Base-by-base conservation (phyloP, 64 coral and sea anemone species). In the Stichodactyla mertensii region DNA sequence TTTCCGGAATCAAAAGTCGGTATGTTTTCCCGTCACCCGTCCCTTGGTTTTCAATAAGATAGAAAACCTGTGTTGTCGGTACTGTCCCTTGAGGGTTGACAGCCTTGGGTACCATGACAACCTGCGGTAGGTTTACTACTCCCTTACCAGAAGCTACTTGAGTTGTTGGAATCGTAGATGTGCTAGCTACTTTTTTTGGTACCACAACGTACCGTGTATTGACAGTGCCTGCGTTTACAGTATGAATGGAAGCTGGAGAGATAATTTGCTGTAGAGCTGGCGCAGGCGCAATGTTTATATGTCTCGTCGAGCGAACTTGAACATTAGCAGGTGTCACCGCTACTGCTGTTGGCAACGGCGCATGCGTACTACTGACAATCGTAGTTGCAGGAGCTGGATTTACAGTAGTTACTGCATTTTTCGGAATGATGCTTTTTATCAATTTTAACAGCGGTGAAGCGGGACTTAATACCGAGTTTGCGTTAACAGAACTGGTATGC, bases 241-340 rank as follows among this genome's bases (percentile, higher is more conserved):
- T 14, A 55, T 10, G 10, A 71, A 22, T 5, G 24, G 67, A 45
- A n/a, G 18, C 22, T 66, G 62, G 5, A 66, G 62, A 18, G 5
- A 66, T 2, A 6, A 66, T 22, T 66, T 66, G 62, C 12, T 22
- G 62, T 66, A 66, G 36, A 45, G 36, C 14, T 81, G 78, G 78
- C 53, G 78, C 78, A 53, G 78, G 78, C 36, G 78, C 78, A 53
- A 81, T 81, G 53, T 53, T 81, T n/a, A 81, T 28, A 20, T 55
- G 78, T 53, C 78, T 11, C 6, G 14, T 5, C 12, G 22, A 31
- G 6, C 69, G 24, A n/a, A 74, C 24, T 74, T 74, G 69, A 28
- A 23, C 24, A 66, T 1, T 66, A 22, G 19, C 62, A 31, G 69
- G 24, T 28, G 69, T 31, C 12, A 74, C 69, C 16, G 22, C 62